A percentile compares a stretch with the other conserved stretches of the same genome.
Evolutionary conservation across 2,888 invertebrate genomes (phyloP).

Genomic region (Axea sp.): DNA sequence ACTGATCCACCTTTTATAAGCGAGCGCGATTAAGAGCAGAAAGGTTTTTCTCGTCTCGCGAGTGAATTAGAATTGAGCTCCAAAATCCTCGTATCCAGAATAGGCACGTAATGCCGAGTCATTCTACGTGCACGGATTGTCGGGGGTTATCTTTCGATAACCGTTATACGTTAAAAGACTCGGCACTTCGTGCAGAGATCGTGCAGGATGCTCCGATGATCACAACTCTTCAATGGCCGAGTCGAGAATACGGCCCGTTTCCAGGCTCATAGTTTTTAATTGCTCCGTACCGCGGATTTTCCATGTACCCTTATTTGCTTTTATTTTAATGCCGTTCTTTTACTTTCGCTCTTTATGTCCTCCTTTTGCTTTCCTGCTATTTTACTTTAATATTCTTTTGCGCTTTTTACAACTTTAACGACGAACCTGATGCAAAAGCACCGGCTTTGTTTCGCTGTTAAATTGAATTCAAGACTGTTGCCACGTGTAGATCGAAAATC

Average conservation of each 20-base stretch:
- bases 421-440: slow-evolving; percentile 7
- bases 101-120: slow-evolving; percentile 50
- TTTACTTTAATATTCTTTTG: slow-evolving; percentile 29
- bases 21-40: slow-evolving; percentile 41
- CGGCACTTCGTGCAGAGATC: slow-evolving; percentile 20
- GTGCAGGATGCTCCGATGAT: slow-evolving; percentile 11
- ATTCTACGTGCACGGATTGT: slow-evolving; percentile 36
- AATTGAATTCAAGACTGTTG: slow-evolving; percentile 64
- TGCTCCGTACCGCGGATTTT: slow-evolving; percentile 39
- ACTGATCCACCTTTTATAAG: slow-evolving; percentile 33
- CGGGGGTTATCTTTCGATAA: slow-evolving; percentile 59
- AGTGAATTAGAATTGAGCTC: slow-evolving; percentile 54
- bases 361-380: not conserved
- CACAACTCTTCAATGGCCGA: slow-evolving; percentile 24
- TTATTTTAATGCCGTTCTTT: too few species aligned
- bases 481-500: slow-evolving; percentile 38
- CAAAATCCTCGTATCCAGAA: slow-evolving; percentile 30
- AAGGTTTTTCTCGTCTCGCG: slow-evolving; percentile 41
- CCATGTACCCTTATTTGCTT: slow-evolving; percentile 22
- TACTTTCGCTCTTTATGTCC: too few species aligned
- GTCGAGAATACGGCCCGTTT: slow-evolving; percentile 47
- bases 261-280: slow-evolving; percentile 49
- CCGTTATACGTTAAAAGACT: slow-evolving; percentile 49
- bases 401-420: not conserved
- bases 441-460: slow-evolving; percentile 58